A percentile compares a stretch with the other conserved stretches of the same genome.
These are phyloP conservation scores for Nyctibius bracteatus DNA, from an alignment of 2,113 vertebrate genomes.

Conservation along the genomic window DNA sequence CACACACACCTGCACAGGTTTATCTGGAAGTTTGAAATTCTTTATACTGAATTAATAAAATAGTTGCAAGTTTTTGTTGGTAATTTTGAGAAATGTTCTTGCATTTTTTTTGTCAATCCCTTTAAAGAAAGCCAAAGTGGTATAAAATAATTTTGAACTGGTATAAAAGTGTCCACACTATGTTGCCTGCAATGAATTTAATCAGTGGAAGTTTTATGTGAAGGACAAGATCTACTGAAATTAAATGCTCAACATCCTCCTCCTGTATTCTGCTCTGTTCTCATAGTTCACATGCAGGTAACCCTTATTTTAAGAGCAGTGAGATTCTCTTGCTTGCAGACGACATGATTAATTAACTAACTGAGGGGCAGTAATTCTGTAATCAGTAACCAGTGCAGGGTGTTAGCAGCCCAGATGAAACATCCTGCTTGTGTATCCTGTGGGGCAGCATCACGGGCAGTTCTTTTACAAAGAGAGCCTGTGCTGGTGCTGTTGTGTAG, in stretches of 20 bases:
- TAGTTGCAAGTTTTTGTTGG: neutral
- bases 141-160: neutral
- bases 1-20: neutral
- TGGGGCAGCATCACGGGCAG: neutral
- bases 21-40: neutral
- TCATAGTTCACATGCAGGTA: neutral
- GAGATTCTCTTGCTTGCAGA: neutral
- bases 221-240: neutral
- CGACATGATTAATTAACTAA: neutral
- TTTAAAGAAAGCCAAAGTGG: neutral
- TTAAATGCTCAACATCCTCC: neutral
- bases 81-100: neutral
- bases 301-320: neutral
- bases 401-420: neutral
- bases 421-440: neutral
- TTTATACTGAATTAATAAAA: neutral
- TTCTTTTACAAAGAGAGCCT: neutral
- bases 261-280: neutral
- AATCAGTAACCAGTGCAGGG: neutral
- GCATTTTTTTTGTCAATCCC: neutral
- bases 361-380: neutral
- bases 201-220: neutral
- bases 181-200: neutral
- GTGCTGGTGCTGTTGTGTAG: neutral
- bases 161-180: fast-evolving